Conservation (phyloP, 2,113 vertebrate genomes). For the Beaufortia kweichowensis region DNA sequence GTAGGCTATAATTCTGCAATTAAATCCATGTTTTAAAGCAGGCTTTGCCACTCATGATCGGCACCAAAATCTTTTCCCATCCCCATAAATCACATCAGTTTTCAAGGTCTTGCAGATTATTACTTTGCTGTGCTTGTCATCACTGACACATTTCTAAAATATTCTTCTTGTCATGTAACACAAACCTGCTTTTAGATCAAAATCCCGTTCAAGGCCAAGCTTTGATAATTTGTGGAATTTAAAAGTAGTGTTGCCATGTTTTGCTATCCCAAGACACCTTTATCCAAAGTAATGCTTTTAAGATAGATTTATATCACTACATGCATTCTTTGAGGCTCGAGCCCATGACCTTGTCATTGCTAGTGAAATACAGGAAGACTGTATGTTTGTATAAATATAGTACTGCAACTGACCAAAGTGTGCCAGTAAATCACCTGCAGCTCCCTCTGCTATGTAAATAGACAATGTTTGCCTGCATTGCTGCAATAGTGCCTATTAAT, state of each 20-base stretch:
- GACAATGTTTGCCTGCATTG: conserved; percentile 40
- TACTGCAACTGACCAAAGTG: background rate
- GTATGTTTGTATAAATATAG: background rate
- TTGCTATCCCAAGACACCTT: too few species aligned
- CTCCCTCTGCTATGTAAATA: conserved; percentile 42
- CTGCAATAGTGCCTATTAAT: conserved; percentile 43
- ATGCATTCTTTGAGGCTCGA: too few species aligned
- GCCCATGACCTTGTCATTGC: background rate
- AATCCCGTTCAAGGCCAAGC: conserved; percentile 24
- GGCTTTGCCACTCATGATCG: conserved; percentile 53
- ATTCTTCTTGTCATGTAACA: conserved; percentile 14
- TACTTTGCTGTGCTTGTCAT: conserved; percentile 45
- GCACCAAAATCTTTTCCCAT: conserved; percentile 37
- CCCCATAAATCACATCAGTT: conserved; percentile 42
- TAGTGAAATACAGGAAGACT: too few species aligned
- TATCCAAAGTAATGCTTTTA: background rate
- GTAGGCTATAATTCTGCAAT: conserved; percentile 60
- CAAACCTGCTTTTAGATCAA: conserved; percentile 29
- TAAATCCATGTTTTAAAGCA: conserved; percentile 57
- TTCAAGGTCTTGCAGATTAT: conserved; percentile 55
- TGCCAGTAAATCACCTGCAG: conserved; percentile 14
- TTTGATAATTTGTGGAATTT: conserved; percentile 21
- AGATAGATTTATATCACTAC: background rate
- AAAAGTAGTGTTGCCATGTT: too few species aligned
- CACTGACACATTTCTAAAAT: conserved; percentile 30